A percentile compares a stretch with the other conserved stretches of the same genome.
These are phyloP conservation scores for Shinisaurus crocodilurus DNA, from an alignment of 2,113 vertebrate species.

Conservation along the genomic window DNA sequence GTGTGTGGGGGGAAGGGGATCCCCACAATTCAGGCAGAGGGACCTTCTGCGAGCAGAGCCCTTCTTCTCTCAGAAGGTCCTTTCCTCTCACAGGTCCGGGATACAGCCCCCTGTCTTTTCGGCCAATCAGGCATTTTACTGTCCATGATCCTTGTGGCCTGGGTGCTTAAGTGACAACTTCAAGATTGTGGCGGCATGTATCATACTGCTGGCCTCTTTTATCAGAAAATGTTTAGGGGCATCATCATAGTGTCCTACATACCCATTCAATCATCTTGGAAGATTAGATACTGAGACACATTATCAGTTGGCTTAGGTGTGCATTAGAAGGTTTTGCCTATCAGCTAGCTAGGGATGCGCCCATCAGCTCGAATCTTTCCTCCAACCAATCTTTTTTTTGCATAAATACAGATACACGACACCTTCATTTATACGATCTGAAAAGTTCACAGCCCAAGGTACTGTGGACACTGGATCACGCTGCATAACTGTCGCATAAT, in stretches of 20 bases:
- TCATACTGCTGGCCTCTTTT: not conserved
- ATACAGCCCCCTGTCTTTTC: not conserved
- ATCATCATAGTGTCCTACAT: too few species aligned
- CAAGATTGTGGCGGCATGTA: not conserved
- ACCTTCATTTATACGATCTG: not conserved
- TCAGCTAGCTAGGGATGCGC: not conserved
- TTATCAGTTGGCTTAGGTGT: not conserved
- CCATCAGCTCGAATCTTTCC: not conserved
- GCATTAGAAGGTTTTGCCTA: not conserved
- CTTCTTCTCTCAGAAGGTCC: too few species aligned
- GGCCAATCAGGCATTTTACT: not conserved
- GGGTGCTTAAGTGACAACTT: not conserved
- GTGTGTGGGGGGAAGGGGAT: too few species aligned
- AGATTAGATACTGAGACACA: not conserved
- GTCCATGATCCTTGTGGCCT: not conserved
- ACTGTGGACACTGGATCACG: not conserved
- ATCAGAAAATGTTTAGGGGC: not conserved
- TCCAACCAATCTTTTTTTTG: not conserved
- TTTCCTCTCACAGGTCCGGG: too few species aligned
- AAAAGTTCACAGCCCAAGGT: fast-evolving
- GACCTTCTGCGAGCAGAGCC: too few species aligned
- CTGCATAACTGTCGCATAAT: fast-evolving
- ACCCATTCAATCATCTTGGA: not conserved
- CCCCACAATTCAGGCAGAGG: too few species aligned
- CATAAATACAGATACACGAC: not conserved